Conservation (phyloP, 2,797 vertebrate species). For the Neoniphon sammara region DNA sequence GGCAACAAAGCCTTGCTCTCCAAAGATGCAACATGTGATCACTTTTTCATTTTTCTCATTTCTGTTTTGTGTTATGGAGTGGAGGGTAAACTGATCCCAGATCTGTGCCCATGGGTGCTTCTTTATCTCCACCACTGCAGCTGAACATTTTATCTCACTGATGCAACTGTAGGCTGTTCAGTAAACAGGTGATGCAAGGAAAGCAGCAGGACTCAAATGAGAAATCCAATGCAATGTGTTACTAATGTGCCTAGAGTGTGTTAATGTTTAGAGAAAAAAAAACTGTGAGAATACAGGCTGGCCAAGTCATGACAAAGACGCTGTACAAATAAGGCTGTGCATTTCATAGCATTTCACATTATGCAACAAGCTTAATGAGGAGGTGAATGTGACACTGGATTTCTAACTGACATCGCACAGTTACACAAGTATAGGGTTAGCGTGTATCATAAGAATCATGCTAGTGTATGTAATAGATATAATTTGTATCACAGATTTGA, state of each 20-base stretch:
- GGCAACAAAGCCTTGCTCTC: no score
- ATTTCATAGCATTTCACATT: conserved; percentile 15
- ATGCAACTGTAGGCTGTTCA: conserved; percentile 64
- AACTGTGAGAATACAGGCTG: not conserved
- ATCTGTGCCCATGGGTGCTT: conserved; percentile 5
- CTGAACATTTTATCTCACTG: conserved; percentile 59
- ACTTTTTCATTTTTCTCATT: not conserved
- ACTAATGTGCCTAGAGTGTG: conserved; percentile 46
- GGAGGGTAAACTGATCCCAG: conserved; percentile 18
- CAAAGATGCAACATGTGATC: not conserved
- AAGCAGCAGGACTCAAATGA: conserved; percentile 57
- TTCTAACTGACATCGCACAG: no score
- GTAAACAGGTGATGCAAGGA: conserved; percentile 85
- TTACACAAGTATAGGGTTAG: no score
- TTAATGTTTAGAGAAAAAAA: not conserved
- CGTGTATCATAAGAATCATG: no score
- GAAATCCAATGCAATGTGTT: conserved; percentile 80
- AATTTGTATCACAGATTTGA: no score
- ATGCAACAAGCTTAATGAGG: not conserved
- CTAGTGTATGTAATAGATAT: no score
- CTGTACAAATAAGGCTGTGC: not conserved
- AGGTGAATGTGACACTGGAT: no score
- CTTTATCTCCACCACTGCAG: conserved; percentile 7
- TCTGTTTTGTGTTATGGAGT: not conserved
- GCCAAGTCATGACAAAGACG: not conserved